Percentiles rank a stretch among this genome's conserved stretches.
Evolutionary conservation across 2,797 vertebrate genomes (phyloP).

Genomic region (Siniperca undulata): DNA sequence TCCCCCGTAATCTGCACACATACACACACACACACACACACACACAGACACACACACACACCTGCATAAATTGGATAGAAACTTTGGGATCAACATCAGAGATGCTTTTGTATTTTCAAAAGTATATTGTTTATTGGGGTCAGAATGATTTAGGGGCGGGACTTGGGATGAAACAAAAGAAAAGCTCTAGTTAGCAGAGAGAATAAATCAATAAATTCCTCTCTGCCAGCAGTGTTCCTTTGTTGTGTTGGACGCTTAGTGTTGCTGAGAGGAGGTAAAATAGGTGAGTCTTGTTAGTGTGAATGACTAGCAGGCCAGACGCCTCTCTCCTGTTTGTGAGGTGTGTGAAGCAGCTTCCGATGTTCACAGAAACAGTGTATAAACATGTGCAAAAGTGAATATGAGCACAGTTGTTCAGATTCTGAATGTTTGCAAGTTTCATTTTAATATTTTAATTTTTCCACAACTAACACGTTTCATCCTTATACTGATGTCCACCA

Average conservation of each 20-base stretch:
- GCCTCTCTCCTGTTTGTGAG: slow-evolving; percentile 28
- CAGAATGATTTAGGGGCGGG: slow-evolving; percentile 71
- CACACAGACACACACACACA: slow-evolving; percentile 14
- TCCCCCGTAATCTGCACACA: slow-evolving; percentile 52
- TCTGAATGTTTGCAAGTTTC: not conserved
- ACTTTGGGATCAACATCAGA: slow-evolving; percentile 77
- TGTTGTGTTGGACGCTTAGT: slow-evolving; percentile 49
- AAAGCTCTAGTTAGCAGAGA: slow-evolving; percentile 70
- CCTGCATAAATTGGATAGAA: slow-evolving; percentile 68
- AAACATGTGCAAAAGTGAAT: not conserved
- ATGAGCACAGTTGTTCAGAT: not conserved
- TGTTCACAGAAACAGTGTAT: slow-evolving; percentile 4
- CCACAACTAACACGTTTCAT: not conserved
- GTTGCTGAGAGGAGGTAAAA: slow-evolving; percentile 33
- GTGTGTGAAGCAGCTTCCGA: slow-evolving; percentile 30
- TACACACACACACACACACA: slow-evolving; percentile 17
- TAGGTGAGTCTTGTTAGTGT: slow-evolving; percentile 55
- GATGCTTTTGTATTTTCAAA: slow-evolving; percentile 71
- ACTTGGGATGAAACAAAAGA: slow-evolving; percentile 78
- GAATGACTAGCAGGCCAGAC: slow-evolving; percentile 50
- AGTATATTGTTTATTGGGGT: slow-evolving; percentile 79
- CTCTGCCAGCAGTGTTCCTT: slow-evolving; percentile 67
- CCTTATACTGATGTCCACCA: no score
- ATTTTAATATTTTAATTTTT: not conserved
- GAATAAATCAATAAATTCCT: slow-evolving; percentile 69